Conservation (phyloP, 1,140 invertebrate species). For the Cherax destructor region DNA sequence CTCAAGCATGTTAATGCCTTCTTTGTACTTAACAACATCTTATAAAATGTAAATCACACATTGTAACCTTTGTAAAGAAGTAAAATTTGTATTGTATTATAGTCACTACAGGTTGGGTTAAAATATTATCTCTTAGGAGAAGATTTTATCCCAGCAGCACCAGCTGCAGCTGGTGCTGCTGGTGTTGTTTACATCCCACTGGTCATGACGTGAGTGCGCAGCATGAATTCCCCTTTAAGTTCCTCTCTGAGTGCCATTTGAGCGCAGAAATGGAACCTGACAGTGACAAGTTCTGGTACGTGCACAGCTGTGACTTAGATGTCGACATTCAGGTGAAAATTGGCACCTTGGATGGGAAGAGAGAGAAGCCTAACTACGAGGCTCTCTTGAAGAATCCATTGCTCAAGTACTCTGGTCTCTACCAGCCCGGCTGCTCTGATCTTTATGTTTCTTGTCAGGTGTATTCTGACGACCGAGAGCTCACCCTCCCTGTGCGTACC, state of each 20-base stretch:
- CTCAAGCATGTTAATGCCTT: no score
- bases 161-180: no score
- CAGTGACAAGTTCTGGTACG: slow-evolving; percentile 76
- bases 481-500: slow-evolving; percentile 92
- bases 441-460: slow-evolving; percentile 88
- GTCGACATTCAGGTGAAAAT: slow-evolving; percentile 94
- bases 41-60: no score
- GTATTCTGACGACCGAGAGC: slow-evolving; percentile 82
- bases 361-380: slow-evolving; percentile 89
- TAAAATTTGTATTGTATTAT: no score
- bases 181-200: no score
- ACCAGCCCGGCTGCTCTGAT: slow-evolving; percentile 87
- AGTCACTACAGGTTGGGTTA: no score
- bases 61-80: no score
- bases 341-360: slow-evolving; percentile 94
- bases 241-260: background rate
- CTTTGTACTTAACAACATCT: no score
- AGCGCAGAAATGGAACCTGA: slow-evolving; percentile 57
- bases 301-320: slow-evolving; percentile 93
- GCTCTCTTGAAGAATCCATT: slow-evolving; percentile 91
- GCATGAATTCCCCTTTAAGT: no score
- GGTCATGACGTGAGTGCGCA: no score
- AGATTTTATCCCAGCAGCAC: no score
- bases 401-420: slow-evolving; percentile 92
- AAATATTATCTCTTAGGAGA: no score